phyloP scores from a whole-genome alignment of 2,888 invertebrate species.

The Xanthia icteritia region DNA sequence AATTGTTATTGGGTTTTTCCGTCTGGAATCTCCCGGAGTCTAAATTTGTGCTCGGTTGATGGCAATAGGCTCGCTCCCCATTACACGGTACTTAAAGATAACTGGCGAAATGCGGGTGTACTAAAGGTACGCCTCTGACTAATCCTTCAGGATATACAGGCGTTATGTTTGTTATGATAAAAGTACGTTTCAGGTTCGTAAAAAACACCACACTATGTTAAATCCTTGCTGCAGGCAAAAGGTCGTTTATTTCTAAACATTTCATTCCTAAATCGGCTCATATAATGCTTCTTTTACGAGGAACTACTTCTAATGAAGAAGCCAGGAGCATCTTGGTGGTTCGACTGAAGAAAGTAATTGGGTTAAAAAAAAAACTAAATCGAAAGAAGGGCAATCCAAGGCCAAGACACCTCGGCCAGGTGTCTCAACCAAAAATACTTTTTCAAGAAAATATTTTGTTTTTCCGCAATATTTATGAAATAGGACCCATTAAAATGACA shows the following conservation, averaged over 20 bases:
- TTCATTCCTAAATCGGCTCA: not conserved
- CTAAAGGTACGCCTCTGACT: too few relatives aligned
- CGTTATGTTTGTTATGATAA: too few relatives aligned
- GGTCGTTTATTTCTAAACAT: not conserved
- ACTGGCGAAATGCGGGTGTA: too few relatives aligned
- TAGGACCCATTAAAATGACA: slow-evolving; percentile 28
- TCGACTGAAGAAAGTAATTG: not conserved
- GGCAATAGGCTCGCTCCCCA: too few relatives aligned
- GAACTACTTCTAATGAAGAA: not conserved
- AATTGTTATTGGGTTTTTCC: too few relatives aligned
- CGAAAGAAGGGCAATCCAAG: not conserved
- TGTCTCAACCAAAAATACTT: slow-evolving; percentile 30
- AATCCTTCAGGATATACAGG: too few relatives aligned
- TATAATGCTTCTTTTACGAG: not conserved
- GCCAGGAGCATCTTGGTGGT: not conserved
- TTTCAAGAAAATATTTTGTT: slow-evolving; percentile 24
- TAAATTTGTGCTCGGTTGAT: too few relatives aligned
- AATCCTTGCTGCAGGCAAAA: not conserved
- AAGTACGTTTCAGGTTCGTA: not conserved
- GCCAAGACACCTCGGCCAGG: slow-evolving; percentile 6
- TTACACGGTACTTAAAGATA: too few relatives aligned
- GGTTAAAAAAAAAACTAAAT: not conserved
- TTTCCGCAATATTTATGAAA: slow-evolving; percentile 42
- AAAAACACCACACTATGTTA: not conserved
- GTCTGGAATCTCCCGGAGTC: too few relatives aligned